These are phyloP conservation scores for Alligator mississippiensis DNA, from an alignment of 2,113 vertebrate species.

Conservation along the genomic window DNA sequence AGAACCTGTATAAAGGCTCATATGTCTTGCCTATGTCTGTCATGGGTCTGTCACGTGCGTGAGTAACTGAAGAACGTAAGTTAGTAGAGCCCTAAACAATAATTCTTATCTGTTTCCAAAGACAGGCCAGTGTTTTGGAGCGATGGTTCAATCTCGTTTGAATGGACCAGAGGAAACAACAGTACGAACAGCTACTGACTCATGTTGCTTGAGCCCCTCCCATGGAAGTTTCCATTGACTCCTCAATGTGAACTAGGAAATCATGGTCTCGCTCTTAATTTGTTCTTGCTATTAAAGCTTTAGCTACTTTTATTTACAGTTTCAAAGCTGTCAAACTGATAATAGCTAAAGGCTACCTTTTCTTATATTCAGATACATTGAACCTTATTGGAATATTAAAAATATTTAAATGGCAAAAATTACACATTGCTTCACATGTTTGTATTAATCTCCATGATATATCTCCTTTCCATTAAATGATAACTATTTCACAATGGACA, in stretches of 20 bases:
- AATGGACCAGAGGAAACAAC: background rate
- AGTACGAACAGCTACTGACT: background rate
- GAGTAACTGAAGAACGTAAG: background rate
- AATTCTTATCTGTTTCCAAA: background rate
- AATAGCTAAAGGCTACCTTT: rapidly evolving
- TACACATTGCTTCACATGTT: background rate
- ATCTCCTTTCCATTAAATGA: background rate
- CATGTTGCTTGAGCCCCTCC: background rate
- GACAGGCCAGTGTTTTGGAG: background rate
- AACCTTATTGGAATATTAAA: rapidly evolving
- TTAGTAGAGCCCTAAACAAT: background rate
- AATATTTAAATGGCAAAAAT: background rate
- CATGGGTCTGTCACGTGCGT: background rate
- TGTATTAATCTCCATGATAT: background rate
- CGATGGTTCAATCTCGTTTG: background rate
- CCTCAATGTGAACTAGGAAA: background rate
- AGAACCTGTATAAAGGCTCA: background rate
- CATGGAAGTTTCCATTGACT: background rate
- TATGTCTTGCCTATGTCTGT: background rate
- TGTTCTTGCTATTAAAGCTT: background rate
- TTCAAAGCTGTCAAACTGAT: background rate
- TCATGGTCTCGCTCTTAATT: background rate
- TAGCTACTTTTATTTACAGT: background rate
- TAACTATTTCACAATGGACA: rapidly evolving
- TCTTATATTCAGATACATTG: no score